Evolutionary conservation across 2,888 invertebrate species (phyloP).

Genomic region (Celastrina argiolus): DNA sequence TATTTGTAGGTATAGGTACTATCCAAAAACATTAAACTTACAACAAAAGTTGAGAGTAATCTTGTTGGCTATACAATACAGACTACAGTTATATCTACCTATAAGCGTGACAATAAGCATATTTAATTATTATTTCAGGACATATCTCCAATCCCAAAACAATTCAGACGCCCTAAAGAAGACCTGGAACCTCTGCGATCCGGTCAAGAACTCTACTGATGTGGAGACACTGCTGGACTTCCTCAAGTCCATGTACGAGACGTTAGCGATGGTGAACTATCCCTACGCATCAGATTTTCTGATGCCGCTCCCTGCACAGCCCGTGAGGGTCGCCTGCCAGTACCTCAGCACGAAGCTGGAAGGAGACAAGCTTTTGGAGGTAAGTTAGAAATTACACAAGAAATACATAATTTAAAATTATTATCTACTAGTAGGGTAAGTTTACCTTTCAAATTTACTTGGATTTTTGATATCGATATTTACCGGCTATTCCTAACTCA

Average conservation of each 20-base stretch:
- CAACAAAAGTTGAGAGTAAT: too few species aligned
- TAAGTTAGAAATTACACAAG: constrained; percentile 36
- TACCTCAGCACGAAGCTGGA: constrained; percentile 65
- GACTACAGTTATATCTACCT: too few species aligned
- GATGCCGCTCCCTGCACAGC: constrained; percentile 88
- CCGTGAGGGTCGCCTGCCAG: constrained; percentile 82
- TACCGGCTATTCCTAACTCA: too few species aligned
- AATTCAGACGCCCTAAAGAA: constrained; percentile 84
- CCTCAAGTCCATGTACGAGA: constrained; percentile 84
- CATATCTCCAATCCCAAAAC: constrained; percentile 73
- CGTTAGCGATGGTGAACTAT: constrained; percentile 96
- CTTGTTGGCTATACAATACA: too few species aligned
- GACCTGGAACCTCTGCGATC: constrained; percentile 86
- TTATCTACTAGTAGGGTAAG: too few species aligned
- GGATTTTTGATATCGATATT: too few species aligned
- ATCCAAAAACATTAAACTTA: too few species aligned
- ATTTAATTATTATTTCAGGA: constrained; percentile 46
- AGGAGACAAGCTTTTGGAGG: constrained; percentile 74
- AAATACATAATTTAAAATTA: too few species aligned
- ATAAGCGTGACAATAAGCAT: background rate
- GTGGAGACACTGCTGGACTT: constrained; percentile 80
- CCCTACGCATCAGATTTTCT: constrained; percentile 93
- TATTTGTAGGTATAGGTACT: too few species aligned
- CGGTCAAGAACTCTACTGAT: constrained; percentile 74
- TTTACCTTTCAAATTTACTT: too few species aligned